Percentiles rank a stretch among this genome's conserved stretches.
Conservation (phyloP, 1,140 invertebrate species). For the Drosophila yakuba region DNA sequence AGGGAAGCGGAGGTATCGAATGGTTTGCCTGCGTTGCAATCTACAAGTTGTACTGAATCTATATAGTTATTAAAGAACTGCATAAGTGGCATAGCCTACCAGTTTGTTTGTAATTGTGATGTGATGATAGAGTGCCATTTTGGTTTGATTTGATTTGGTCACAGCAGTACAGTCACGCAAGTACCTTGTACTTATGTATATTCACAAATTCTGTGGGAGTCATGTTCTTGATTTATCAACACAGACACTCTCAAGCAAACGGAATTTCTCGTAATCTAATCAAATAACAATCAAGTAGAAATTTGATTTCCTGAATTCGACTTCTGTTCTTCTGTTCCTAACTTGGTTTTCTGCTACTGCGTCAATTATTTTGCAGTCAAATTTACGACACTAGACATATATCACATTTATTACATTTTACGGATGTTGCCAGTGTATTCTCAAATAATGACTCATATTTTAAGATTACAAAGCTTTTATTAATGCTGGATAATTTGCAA, state of each 20-base stretch:
- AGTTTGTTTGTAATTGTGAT: no score
- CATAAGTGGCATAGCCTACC: no score
- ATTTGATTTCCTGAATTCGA: not conserved
- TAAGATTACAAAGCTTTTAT: not conserved
- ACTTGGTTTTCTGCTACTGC: not conserved
- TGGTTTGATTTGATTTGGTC: slow-evolving; percentile 1
- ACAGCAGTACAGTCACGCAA: not conserved
- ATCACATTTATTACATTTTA: no score
- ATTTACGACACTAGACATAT: no score
- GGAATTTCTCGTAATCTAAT: slow-evolving; percentile 54
- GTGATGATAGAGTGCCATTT: not conserved
- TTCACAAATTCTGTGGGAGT: not conserved
- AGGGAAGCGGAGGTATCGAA: no score
- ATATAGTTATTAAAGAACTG: no score
- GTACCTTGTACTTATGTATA: not conserved
- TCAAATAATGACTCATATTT: no score
- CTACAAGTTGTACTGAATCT: no score
- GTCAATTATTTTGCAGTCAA: not conserved
- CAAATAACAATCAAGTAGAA: slow-evolving; percentile 48
- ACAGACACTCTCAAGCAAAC: no score
- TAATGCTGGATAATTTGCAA: no score
- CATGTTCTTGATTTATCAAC: not conserved
- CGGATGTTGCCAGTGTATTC: no score
- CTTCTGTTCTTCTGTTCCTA: not conserved
- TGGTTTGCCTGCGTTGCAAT: no score